Evolutionary conservation across 1,140 invertebrate genomes (phyloP), one percentile per base, ranked within the genome.

Genomic region (Drosophila nigrodunni): DNA sequence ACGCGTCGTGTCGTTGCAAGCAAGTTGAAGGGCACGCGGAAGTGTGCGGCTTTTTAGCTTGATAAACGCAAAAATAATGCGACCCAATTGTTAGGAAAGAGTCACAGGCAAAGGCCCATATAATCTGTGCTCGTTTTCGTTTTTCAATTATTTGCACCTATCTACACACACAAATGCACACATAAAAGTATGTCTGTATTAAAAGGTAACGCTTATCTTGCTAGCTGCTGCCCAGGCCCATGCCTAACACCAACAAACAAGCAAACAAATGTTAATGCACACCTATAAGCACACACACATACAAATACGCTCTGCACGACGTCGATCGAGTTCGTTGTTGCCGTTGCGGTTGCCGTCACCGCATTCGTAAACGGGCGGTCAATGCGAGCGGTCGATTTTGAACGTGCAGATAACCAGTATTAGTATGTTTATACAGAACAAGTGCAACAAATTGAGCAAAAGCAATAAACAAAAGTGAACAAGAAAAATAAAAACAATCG

Each of bases 11-110:
- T 18, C 52, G 71, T 74, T 75, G 52, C 52, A 71, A 43, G 58
- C 71, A 34, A 59, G 58, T 74, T 89, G 77, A 88, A 88, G 80
- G 83, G 85, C 77, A 80, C 25, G 55, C 77, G 74, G 80, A 80
- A 60, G 41, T 54, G 34, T 39, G 39, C 18, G 46, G 37, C 46
- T 35, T 11, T n/a, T 50, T 35, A 50, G 34, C 35, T 65, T 41
- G 69, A 59, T 55, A 68, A 61, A 64, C 11, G 30, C 25, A 59
- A 52, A 58, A 44, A 52, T 50, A 58, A 35, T 35, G 46, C 37
- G 54, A 30, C 8, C 25, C 46, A 59, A 66, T 58, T 66, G 25
- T 54, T 9, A 34, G 34, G 10, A 18, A 21, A 55, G 4, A 49
- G 58, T 52, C 46, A 15, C 15, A 30, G 54, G 8, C n/a, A 47